Percentiles rank a stretch among this genome's conserved stretches.
Evolutionary conservation across 1,140 invertebrate genomes (phyloP).

Genomic region (Stegodyphus dumicola): DNA sequence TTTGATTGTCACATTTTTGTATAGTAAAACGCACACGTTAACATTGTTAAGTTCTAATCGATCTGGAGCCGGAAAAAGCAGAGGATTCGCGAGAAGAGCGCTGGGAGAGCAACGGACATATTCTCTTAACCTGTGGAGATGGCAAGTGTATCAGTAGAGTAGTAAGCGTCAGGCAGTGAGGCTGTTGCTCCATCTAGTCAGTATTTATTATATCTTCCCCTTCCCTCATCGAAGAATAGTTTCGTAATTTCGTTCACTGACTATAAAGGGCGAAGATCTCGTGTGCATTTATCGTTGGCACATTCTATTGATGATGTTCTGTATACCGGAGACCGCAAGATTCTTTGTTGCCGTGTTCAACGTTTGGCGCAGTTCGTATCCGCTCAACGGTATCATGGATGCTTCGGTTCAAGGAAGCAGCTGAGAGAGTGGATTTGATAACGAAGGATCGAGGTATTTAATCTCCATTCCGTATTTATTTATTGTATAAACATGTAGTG

Average conservation of each 20-base stretch:
- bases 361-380: conserved; percentile 49
- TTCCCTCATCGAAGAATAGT: background rate
- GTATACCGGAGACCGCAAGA: conserved; percentile 9
- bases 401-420: conserved; percentile 25
- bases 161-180: conserved; percentile 36
- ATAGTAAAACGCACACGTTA: too few relatives aligned
- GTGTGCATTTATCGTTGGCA: background rate
- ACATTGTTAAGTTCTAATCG: too few relatives aligned
- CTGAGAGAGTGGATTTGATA: background rate
- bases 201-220: conserved; percentile 42
- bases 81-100: background rate
- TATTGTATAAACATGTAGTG: background rate
- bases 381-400: conserved; percentile 42
- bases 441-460: background rate
- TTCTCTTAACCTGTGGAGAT: conserved; percentile 53
- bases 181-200: conserved; percentile 56
- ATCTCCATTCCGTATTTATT: background rate
- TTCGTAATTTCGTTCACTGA: background rate
- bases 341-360: conserved; percentile 29
- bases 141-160: conserved; percentile 54
- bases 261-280: background rate
- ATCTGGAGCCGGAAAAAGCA: too few relatives aligned
- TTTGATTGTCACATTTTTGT: too few relatives aligned
- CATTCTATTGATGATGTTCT: background rate
- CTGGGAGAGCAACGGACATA: conserved; percentile 19